Evolutionary conservation across 2,113 vertebrate species (phyloP), one percentile per base, ranked within the genome.

Genomic region (Lutjanus erythropterus): DNA sequence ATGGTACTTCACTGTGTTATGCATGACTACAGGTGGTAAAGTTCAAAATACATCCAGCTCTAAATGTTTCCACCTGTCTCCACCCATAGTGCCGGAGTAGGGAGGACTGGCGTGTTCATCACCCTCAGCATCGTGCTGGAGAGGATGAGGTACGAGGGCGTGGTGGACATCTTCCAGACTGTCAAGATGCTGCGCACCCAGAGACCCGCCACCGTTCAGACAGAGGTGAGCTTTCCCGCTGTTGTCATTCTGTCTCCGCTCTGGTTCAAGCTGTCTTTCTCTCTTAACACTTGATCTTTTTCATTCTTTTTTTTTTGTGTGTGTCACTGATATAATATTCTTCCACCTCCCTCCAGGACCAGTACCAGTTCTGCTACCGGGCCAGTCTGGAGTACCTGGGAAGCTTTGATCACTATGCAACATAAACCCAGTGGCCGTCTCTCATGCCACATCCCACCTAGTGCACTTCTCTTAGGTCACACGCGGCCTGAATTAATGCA

Each of bases 331-430:
- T 44, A 42, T 49, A 1, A 41, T 23, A 5, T 47, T 75, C 25
- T 81, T 6, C 52, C 78, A 50, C 71, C 78, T 91, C 83, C 69
- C 35, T 88, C 11, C 89, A 99, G 98, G 98, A 99, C 95, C 98
- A 99, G 92, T 99, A 99, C 91, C 98, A 99, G 95, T 99, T 99
- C 93, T 99, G 98, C 93, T 99, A 99, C 92, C 96, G 97, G 87
- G 98, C 98, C 87, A 97, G 97, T 88, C 94, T 99, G 91, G 98
- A 99, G 88, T 99, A 99, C 93, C 95, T 99, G 95, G 98, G 98
- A 92, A 99, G 98, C 94, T 99, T 99, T 91, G 98, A 99, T 95
- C 98, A 99, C 97, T 99, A 99, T 99, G 98, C 98, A 99, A 99
- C 98, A 96, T 99, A 99, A 96, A 95, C 86, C 93, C 93, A 90